Base-by-base conservation (phyloP, 30 jellyfish, hydroid and myxozoan species). In the Aurelia aurita complex sp. Pacific region DNA sequence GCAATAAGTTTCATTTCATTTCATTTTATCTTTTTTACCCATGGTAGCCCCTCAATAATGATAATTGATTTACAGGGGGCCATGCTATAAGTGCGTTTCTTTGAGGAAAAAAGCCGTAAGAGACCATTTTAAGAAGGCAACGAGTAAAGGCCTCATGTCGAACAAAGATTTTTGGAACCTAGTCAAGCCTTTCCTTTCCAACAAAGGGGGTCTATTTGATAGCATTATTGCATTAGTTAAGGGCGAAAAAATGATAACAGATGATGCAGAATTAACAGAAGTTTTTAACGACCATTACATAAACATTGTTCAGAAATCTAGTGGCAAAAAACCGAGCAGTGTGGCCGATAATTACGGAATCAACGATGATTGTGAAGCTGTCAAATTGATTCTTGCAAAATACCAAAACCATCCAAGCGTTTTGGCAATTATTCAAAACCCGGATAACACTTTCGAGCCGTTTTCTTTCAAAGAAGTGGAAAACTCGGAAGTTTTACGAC, bases 251-350 rank as follows among this genome's bases (percentile, higher is more conserved):
- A 65, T 80, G 32, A 51, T 80, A 50, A 40, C 69, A 33, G 81
- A 78, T 18, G 89, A 80, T 38, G 14, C 33, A 23, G 81, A 18
- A 9, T 43, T 80, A 32, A 33, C 61, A 34, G 81, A 80, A 51
- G 55, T 53, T n/a, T 64, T 80, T 61, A 80, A 80, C 67, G 81
- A 80, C 42, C 89, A 80, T 53, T 80, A 40, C 3, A 50, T 80
- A 5, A 78, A 80, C 51, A 65, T 64, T 18, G 74, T 80, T 33
- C 79, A 80, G 67, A 78, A 80, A 51, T 42, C 81, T 18, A 33
- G 73, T 64, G 74, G 82, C 1, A 66, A 40, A 50, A 80, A 66
- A 63, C 88, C 88, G 7, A 61, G 55, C 17, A 79, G 38, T 54
- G 33, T 80, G 10, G 81, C 89, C 32, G 78, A 68, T 0, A 68